Evolutionary conservation across 2,797 vertebrate genomes (phyloP), one percentile per base, ranked within the genome.

Genomic region (Pipistrellus pygmaeus): DNA sequence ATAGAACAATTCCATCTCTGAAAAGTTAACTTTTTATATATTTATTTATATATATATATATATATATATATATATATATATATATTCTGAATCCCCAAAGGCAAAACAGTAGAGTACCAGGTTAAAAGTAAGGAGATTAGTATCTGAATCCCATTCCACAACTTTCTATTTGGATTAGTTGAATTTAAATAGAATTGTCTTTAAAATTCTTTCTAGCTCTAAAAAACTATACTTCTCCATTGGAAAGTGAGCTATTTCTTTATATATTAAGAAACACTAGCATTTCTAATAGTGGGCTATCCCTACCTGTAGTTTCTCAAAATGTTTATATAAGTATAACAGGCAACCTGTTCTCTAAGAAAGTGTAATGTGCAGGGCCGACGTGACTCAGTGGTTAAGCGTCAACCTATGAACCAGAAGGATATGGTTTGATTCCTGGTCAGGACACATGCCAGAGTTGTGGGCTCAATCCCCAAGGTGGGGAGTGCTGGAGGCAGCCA

Each of bases 201-300:
- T 66, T 62, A 68, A 93, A 77, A 48, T 88, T 64, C 27, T 60
- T 93, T 64, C 27, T 55, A 84, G 55, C 80, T 85, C 81, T 35
- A 35, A 35, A 35, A 35, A 25, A 92, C 44, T 87, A 62, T 62
- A 35, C 23, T 85, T 85, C 66, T 86, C 64, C 38, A 90, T 1
- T n/a, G n/a, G 27, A 62, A 81, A 86, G 13, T 41, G 35, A 77
- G 14, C n/a, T 46, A 73, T 53, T 89, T 64, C 35, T 90, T 94
- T 85, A 53, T 86, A 85, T 55, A 82, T 85, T 88, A 69, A 95
- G 41, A 93, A 96, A 96, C 30, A 90, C 23, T 48, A 41, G n/a
- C 2, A 10, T 78, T 96, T 93, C 35, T 88, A 66, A 92, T 90
- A 92, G 46, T 46, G 6, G n/a, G 1, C 71, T 69, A 13, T 35